Evolutionary conservation across 1,140 invertebrate species (phyloP), one percentile per base, ranked within the genome.

Genomic region (Campoletis sonorensis): DNA sequence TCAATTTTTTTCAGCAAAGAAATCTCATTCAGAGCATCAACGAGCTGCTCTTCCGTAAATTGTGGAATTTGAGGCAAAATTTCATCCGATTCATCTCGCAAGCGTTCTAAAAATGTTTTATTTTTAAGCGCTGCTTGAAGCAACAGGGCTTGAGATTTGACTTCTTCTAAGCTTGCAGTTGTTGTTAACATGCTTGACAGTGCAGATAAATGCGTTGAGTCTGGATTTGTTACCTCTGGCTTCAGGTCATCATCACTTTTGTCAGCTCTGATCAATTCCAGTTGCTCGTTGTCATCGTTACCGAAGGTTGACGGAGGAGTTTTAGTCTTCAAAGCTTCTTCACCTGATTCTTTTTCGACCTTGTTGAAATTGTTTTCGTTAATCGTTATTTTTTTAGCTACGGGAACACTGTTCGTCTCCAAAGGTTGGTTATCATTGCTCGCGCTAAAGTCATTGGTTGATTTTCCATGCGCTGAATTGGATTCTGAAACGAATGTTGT

Each of bases 61-160:
- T 87, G 85, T 7, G 89, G 89, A 72, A 91, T 83, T 33, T 88
- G 88, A 0, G 90, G 89, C 11, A 92, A 81, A 7, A 92, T 58
- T 26, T 90, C 86, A 15, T 27, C 37, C 0, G 79, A 21, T 64
- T 90, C 84, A 18, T 89, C 87, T 33, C 79, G 86, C 37, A 90
- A 75, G 21, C 76, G 64, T 67, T 87, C 71, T 33, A 89, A 26
- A 49, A 89, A 88, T 5, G 85, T 88, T 11, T 78, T 79, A 64
- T 91, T 87, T 54, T 81, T 83, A 1, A 92, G 85, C 79, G 90
- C 86, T 7, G 85, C 79, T 72, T 91, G 91, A 45, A 91, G 77
- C 10, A 75, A 16, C 21, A 85, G 10, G 0, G 88, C 89, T 78
- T 89, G 88, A n/a, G 82, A 73, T 71, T 86, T 90, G 51, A 88